Evolutionary conservation across 2,113 vertebrate genomes (phyloP), one percentile per base, ranked within the genome.

Genomic region (Hepsetus odoe): DNA sequence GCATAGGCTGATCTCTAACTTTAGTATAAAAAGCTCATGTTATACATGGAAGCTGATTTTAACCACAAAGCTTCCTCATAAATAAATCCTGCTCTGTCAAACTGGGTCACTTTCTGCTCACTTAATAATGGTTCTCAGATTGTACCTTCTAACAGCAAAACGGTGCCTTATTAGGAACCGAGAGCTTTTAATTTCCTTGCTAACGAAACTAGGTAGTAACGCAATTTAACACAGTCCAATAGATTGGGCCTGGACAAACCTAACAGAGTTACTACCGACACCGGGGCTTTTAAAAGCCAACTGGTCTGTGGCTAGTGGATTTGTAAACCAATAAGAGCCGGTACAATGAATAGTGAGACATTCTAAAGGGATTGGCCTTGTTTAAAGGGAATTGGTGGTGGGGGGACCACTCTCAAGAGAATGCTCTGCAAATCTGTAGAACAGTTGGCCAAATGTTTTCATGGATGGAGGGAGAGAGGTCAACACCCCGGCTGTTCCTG

Each of bases 371-470:
- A 75, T 72, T 64, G 66, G 51, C 76, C 33, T 58, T n/a, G 8
- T 71, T 74, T 75, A 69, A 79, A 79, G 68, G 55, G 42, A 74
- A 76, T 24, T 24, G 56, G 26, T 38, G 53, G 59, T 26, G 56
- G 30, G 38, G 44, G 66, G n/a, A 46, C 14, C 53, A 70, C 59
- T 79, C 81, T 76, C 81, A 28, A 16, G 67, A 80, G 81, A 75
- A 71, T 7, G 49, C 49, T 26, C 22, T 65, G 80, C 71, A 82
- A 76, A 68, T 79, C 72, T 62, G 69, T 76, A 56, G 65, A 49
- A 58, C 76, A 73, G 76, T 82, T 79, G 74, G 76, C 68, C 76
- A 80, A 80, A 80, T 76, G 64, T 82, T 80, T 82, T 76, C 55
- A 72, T 66, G 67, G 66, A 81, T 67, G 5, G 58, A 58, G 70